Evolutionary conservation across 2,113 vertebrate species (phyloP).

Genomic region (Anas platyrhynchos): DNA sequence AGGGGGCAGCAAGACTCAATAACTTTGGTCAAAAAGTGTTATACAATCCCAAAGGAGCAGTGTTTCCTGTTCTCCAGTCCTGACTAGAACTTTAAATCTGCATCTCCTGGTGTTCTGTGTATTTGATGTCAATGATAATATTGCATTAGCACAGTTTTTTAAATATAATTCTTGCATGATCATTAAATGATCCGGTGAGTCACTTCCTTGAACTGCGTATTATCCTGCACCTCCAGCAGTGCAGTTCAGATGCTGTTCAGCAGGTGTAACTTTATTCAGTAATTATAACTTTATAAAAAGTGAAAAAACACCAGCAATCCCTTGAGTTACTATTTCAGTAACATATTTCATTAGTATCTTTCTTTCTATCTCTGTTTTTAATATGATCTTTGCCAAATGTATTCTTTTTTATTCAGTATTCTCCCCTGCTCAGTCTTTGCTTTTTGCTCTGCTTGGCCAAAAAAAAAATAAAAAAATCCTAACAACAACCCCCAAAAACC

Average conservation of each 20-base stretch:
- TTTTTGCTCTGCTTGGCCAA: constrained; percentile 19
- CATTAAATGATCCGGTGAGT: constrained; percentile 19
- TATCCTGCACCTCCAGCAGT: not conserved
- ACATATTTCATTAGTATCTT: constrained; percentile 3
- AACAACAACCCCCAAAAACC: constrained; percentile 13
- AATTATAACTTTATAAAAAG: constrained; percentile 25
- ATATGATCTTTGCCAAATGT: constrained; percentile 30
- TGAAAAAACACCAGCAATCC: constrained; percentile 6
- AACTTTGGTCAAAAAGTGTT: not conserved
- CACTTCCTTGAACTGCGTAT: not conserved
- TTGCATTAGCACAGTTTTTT: constrained; percentile 2
- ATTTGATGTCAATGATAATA: not conserved
- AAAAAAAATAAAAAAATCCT: not conserved
- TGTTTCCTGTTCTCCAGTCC: not conserved
- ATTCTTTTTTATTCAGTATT: constrained; percentile 29
- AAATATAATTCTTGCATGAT: not conserved
- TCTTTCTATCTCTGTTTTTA: not conserved
- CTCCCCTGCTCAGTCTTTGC: not conserved
- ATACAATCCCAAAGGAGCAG: not conserved
- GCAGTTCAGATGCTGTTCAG: not conserved
- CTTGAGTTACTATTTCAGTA: not conserved
- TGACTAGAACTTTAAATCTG: not conserved
- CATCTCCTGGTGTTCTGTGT: not conserved
- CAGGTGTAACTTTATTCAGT: not conserved
- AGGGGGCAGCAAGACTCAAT: not conserved